Conservation (phyloP, 2,797 vertebrate species). For the Sebastes cheni region DNA sequence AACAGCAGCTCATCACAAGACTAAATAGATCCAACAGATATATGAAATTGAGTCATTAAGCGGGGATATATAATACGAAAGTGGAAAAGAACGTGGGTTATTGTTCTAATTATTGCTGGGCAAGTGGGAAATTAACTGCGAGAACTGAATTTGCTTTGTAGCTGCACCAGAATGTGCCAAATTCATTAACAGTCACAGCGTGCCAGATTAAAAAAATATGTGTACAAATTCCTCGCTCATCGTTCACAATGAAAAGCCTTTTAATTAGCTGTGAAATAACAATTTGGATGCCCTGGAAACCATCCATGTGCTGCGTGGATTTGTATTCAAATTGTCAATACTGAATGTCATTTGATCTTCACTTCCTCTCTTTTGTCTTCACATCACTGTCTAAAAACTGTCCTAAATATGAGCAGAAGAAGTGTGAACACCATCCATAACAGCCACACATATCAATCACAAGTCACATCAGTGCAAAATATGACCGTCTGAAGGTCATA, state of each 20-base stretch:
- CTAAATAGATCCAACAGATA: not conserved
- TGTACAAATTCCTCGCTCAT: slow-evolving; percentile 13
- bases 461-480: not conserved
- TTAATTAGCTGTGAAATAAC: slow-evolving; percentile 43
- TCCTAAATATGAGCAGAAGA: not conserved
- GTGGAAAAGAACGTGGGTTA: slow-evolving; percentile 13
- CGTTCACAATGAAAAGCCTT: slow-evolving; percentile 5
- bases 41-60: slow-evolving; percentile 3
- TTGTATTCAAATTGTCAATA: not conserved
- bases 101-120: not conserved
- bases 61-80: not conserved
- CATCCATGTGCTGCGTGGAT: not conserved
- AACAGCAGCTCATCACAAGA: slow-evolving; percentile 26
- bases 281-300: slow-evolving; percentile 17
- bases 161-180: slow-evolving; percentile 23
- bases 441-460: not conserved
- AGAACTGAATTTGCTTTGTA: slow-evolving; percentile 32
- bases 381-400: not conserved
- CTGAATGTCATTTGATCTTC: not conserved
- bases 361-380: not conserved
- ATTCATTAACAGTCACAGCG: not conserved
- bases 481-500: not conserved
- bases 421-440: not conserved
- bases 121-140: slow-evolving; percentile 22
- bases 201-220: slow-evolving; percentile 31